Percentiles rank a stretch among this genome's conserved stretches.
Conservation (phyloP, 2,888 invertebrate genomes). For the Homarus gammarus region DNA sequence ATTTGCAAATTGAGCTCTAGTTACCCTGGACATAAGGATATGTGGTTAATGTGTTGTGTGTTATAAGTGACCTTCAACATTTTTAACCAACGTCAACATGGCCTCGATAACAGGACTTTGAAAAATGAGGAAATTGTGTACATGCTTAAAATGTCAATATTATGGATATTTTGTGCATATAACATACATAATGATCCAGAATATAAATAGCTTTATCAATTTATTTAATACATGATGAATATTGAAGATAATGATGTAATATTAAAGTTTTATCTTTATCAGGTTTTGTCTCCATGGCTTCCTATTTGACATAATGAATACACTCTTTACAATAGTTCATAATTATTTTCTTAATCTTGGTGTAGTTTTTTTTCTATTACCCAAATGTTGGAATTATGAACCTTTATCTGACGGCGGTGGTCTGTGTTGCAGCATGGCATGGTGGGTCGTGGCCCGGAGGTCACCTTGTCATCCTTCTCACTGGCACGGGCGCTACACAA, state of each 20-base stretch:
- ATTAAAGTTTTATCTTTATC: no score
- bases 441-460: constrained; percentile 11
- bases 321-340: background rate
- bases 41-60: background rate
- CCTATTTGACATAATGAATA: background rate
- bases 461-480: background rate
- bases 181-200: background rate
- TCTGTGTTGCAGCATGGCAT: constrained; percentile 21
- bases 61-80: background rate
- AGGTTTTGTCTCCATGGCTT: background rate
- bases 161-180: background rate
- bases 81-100: background rate
- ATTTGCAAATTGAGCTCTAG: no score
- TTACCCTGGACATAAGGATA: background rate
- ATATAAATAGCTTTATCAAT: background rate
- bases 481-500: constrained; percentile 41
- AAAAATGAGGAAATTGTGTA: background rate
- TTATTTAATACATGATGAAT: background rate
- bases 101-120: background rate
- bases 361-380: background rate
- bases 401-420: constrained; percentile 25
- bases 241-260: background rate
- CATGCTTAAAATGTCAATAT: background rate
- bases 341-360: background rate
- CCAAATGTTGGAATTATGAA: constrained; percentile 3